Conservation (phyloP, 2,888 invertebrate species). For the Zaprionus obscuricornis region DNA sequence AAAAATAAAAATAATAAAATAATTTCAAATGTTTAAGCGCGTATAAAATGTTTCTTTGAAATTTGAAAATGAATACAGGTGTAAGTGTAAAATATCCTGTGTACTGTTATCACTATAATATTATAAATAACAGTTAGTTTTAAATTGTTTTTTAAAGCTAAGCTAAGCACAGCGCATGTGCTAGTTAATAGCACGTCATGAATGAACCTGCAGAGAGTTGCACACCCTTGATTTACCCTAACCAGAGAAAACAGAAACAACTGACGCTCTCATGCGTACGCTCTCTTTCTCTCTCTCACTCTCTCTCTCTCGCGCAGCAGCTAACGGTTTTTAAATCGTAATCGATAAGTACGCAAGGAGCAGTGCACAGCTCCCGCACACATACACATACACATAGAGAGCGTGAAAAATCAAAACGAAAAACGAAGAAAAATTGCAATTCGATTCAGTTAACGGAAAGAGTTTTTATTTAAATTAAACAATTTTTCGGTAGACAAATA, state of each 20-base stretch:
- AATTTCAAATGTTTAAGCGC: no score
- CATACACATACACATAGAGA: no score
- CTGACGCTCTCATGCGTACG: neutral
- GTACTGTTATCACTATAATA: conserved; percentile 18
- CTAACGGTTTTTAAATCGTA: conserved; percentile 67
- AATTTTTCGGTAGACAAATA: conserved; percentile 30
- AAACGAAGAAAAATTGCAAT: conserved; percentile 42
- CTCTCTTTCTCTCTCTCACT: neutral
- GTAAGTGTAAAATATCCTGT: no score
- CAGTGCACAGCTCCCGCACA: conserved; percentile 37
- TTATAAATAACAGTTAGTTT: no score
- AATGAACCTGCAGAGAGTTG: conserved; percentile 27
- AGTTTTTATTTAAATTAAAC: conserved; percentile 18
- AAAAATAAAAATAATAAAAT: neutral
- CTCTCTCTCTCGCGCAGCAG: conserved; percentile 22
- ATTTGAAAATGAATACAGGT: no score
- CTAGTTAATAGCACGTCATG: conserved; percentile 16
- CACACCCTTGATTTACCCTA: conserved; percentile 22
- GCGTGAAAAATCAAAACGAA: no score
- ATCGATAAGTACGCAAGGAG: conserved; percentile 77
- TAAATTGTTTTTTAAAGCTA: no score
- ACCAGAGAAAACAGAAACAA: conserved; percentile 5
- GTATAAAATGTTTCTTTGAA: no score
- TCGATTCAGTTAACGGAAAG: conserved; percentile 24
- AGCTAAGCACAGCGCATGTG: conserved; percentile 42